Percentiles rank a stretch among this genome's conserved stretches.
Conservation (phyloP, 1,140 invertebrate genomes). For the Diabrotica virgifera region DNA sequence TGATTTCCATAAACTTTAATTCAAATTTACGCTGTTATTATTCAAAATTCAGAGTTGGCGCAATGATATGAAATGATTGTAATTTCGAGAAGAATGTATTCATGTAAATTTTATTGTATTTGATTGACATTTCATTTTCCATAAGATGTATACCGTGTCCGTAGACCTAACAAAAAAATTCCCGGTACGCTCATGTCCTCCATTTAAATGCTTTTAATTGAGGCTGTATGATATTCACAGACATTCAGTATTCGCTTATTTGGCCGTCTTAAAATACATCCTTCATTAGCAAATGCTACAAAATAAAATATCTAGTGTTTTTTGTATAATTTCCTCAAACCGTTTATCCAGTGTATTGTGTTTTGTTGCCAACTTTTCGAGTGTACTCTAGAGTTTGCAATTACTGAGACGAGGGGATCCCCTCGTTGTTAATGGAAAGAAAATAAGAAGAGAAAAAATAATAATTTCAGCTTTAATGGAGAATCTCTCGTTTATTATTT, state of each 20-base stretch:
- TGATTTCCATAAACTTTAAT: no score
- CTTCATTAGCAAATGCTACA: conserved; percentile 3
- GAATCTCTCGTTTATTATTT: neutral
- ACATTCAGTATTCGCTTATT: conserved; percentile 19
- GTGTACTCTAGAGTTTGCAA: neutral
- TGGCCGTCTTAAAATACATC: conserved; percentile 10
- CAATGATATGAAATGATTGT: no score
- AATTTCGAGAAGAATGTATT: no score
- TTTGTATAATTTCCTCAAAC: neutral
- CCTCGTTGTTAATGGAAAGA: neutral
- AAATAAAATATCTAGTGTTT: neutral
- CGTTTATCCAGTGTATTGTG: neutral
- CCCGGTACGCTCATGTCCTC: no score
- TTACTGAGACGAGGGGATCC: conserved; percentile 7
- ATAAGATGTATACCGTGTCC: no score
- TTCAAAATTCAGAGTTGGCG: no score
- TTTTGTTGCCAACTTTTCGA: conserved; percentile 2
- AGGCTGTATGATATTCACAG: conserved; percentile 20
- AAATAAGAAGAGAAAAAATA: neutral
- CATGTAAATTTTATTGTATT: no score
- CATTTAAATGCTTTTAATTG: conserved; percentile 34
- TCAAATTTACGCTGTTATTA: no score
- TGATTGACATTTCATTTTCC: no score
- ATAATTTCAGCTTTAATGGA: neutral
- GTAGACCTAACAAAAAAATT: no score